phyloP scores from a whole-genome alignment of 2,113 vertebrate genomes.

The Gymnogyps californianus region DNA sequence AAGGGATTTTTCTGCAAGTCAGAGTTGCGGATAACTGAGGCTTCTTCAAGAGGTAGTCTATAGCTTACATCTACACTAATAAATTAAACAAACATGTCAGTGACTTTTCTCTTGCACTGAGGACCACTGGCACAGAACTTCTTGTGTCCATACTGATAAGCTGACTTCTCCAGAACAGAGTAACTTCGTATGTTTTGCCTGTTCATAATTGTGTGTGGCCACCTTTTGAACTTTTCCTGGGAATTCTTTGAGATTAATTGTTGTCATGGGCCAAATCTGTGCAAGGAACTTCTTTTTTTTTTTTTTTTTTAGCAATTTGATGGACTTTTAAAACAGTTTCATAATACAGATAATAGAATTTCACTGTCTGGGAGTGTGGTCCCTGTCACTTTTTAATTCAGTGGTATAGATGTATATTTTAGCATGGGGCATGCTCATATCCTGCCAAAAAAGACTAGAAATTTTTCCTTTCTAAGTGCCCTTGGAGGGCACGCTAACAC shows the following conservation, averaged over 20 bases:
- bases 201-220: neutral
- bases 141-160: neutral
- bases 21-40: neutral
- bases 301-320: neutral
- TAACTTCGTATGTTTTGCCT: neutral
- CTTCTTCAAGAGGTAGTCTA: neutral
- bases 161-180: neutral
- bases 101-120: neutral
- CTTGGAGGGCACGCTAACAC: neutral
- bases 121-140: neutral
- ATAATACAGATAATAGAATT: neutral
- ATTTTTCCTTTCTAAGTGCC: neutral
- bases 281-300: neutral
- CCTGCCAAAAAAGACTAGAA: neutral
- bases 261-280: neutral
- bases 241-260: neutral
- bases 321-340: neutral
- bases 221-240: neutral
- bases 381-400: neutral
- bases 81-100: neutral
- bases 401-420: neutral
- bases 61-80: neutral
- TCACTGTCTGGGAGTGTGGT: neutral
- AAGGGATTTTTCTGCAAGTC: neutral
- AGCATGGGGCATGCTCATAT: neutral